Evolutionary conservation across 2,888 invertebrate species (phyloP).

Genomic region (Rotaria socialis): DNA sequence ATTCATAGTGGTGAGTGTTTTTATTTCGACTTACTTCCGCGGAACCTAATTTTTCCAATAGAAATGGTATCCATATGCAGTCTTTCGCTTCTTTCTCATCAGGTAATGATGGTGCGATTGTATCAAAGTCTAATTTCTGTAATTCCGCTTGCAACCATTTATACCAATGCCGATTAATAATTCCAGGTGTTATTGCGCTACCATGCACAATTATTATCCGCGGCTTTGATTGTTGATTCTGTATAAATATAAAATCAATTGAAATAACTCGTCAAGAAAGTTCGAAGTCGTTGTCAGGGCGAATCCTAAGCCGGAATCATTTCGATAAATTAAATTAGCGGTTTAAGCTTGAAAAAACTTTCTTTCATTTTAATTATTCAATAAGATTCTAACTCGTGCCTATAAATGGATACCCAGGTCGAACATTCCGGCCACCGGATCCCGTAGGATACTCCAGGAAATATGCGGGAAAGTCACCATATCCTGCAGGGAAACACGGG

Average conservation of each 20-base stretch:
- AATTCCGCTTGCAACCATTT: conserved; percentile 9
- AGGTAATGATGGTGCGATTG: neutral
- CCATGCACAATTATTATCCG: neutral
- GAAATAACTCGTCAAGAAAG: neutral
- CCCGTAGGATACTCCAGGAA: too few relatives aligned
- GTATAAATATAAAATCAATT: neutral
- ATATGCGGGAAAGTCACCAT: too few relatives aligned
- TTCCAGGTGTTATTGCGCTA: neutral
- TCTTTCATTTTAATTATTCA: too few relatives aligned
- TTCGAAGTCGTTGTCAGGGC: neutral
- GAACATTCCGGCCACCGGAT: too few relatives aligned
- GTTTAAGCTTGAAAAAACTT: too few relatives aligned
- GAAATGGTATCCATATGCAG: neutral
- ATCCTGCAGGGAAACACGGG: too few relatives aligned
- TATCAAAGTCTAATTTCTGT: neutral
- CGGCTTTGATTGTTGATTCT: neutral
- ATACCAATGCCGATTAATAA: conserved; percentile 35
- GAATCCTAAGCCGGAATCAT: too few relatives aligned
- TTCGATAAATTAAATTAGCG: too few relatives aligned
- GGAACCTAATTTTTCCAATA: neutral
- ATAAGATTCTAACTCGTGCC: too few relatives aligned
- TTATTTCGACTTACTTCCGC: neutral
- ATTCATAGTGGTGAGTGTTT: too few relatives aligned
- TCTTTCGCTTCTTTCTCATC: neutral
- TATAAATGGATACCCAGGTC: too few relatives aligned